Base-by-base conservation (phyloP, 2,797 vertebrate species). In the Hybognathus amarus region DNA sequence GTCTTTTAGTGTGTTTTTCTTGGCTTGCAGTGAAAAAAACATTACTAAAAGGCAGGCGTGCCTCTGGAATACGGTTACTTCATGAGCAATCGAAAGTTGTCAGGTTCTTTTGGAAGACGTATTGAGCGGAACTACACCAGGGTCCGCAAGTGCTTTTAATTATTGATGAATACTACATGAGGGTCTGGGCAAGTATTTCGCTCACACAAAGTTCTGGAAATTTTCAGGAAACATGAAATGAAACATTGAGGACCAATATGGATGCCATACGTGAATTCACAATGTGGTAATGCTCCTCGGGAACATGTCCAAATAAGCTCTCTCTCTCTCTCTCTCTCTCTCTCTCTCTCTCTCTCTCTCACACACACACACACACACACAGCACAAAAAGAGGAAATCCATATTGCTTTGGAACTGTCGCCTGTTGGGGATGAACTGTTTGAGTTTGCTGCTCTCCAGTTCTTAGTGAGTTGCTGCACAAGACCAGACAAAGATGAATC, bases 161-260 rank as follows among this genome's bases (percentile, higher is more conserved):
- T 83, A 77, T 78, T 70, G 73, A 73, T 79, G 24, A 74, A 84
- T 82, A 88, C 77, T 82, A 77, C 78, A 85, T 76, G 45, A 52
- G 69, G 70, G 75, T 63, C 80, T 83, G 84, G 45, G 61, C 61
- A 54, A 67, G 8, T 45, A 42, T 59, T 76, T 56, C 2, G 3
- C 64, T 47, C 33, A 4, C n/a, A 73, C 27, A 77, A 50, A 47
- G 27, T 45, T 56, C 42, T 10, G 63, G 30, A 36, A 38, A 63
- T 75, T 81, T 38, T 8, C 42, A 71, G 52, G 69, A 74, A 85
- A 76, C 40, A 75, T 30, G 20, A 52, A 64, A 82, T 61, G 36
- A 85, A 85, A 68, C 36, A 74, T 36, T 56, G 83, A 85, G 54
- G 50, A 63, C 77, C 68, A 56, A n/a, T 17, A 45, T 40, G 50